Conservation (phyloP, 2,113 vertebrate genomes). For the Bothrops jararaca region DNA sequence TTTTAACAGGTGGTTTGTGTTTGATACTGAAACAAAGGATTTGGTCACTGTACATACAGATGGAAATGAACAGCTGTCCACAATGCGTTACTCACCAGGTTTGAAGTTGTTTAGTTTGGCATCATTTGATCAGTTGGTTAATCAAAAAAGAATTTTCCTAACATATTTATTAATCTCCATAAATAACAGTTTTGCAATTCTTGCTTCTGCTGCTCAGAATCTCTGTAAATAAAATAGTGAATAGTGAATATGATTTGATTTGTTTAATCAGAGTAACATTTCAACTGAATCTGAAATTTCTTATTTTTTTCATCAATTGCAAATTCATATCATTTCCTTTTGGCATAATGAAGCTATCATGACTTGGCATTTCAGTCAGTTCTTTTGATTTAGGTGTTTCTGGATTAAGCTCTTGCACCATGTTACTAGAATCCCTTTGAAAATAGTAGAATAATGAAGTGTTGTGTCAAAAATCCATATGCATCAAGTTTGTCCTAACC, state of each 20-base stretch:
- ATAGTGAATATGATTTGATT: neutral
- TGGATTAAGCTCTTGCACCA: neutral
- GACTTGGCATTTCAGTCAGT: neutral
- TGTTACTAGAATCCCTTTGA: neutral
- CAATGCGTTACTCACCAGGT: conserved; percentile 94
- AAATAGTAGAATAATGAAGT: neutral
- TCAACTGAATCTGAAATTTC: neutral
- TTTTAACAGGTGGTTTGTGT: conserved; percentile 91
- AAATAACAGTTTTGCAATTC: neutral
- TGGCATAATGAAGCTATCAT: neutral
- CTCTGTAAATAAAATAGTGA: neutral
- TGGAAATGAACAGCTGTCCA: conserved; percentile 95
- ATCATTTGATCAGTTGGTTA: neutral
- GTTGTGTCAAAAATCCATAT: neutral
- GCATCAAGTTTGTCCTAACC: neutral
- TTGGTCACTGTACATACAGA: conserved; percentile 96
- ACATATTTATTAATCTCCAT: neutral
- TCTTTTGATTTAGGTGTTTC: neutral
- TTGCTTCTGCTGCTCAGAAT: neutral
- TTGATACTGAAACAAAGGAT: conserved; percentile 96
- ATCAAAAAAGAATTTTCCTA: neutral
- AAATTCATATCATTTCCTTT: neutral
- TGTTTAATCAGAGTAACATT: neutral
- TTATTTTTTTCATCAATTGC: neutral
- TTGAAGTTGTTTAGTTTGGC: conserved; percentile 23